Base-by-base conservation (phyloP, 2,797 vertebrate genomes). In the Leptoclinus maculatus region DNA sequence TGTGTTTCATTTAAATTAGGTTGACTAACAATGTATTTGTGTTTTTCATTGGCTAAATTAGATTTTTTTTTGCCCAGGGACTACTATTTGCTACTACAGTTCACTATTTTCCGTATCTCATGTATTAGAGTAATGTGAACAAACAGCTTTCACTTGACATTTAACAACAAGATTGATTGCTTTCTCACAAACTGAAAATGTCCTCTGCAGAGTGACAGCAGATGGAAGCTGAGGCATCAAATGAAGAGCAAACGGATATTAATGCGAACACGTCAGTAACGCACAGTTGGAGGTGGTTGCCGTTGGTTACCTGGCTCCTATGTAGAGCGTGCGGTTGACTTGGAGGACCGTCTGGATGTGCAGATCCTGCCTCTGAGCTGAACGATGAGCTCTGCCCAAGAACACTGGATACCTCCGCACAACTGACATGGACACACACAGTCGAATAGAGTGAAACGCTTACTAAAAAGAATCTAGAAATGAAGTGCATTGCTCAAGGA, bases 271-370 rank as follows among this genome's bases (percentile, higher is more conserved):
- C 74, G 51, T 89, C 85, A 79, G 88, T 66, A 72, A 82, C 65
- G 78, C 86, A 71, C 90, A 79, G 91, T 88, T 51, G 83, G 92
- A 89, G 87, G 87, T 47, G 77, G 92, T 93, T 93, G 91, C 90
- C 78, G 85, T 91, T 87, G 86, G 88, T 93, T 94, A 98, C 98
- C 98, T 98, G 93, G 97, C 97, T 77, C 98, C 97, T 0, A 99
- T 96, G 95, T 97, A 99, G 71, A 99, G 95, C 0, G 98, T 99
- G 87, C 97, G 92, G 93, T 99, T 99, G 90, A 99, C 96, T 77
- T 96, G 96, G 83, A 99, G 96, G 80, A 99, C 95, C 0, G 96
- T 97, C 91, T 99, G 97, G 90, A 99, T 97, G 92, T 96, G 95
- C 85, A 99, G 96, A 60, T 96, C 96, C 41, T 94, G 80, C 7